Conservation (phyloP, 2,888 invertebrate species). For the Clistopyga incitator region DNA sequence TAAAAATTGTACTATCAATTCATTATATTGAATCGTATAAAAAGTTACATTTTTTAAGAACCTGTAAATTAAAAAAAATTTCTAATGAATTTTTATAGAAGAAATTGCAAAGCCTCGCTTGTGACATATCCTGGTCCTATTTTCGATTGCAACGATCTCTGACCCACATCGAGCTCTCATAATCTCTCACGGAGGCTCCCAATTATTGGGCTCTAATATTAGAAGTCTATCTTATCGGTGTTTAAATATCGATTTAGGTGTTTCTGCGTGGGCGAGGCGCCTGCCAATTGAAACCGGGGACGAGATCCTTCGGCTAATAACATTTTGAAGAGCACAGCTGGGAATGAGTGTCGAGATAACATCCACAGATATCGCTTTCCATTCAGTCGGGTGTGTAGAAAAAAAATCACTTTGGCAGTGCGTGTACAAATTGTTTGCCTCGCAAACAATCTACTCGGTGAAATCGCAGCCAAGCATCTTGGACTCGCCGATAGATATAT, state of each 20-base stretch:
- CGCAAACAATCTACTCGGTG: constrained; percentile 1
- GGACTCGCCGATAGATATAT: neutral
- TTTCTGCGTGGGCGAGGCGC: constrained; percentile 60
- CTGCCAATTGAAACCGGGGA: constrained; percentile 36
- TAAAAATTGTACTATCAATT: too few relatives aligned
- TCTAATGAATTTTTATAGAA: too few relatives aligned
- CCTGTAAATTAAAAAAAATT: too few relatives aligned
- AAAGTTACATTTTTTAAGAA: too few relatives aligned
- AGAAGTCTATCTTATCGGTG: constrained; percentile 67
- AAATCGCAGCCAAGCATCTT: constrained; percentile 11
- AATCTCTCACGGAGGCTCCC: constrained; percentile 26
- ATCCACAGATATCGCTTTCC: constrained; percentile 7
- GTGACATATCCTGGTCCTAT: neutral
- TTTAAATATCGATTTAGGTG: constrained; percentile 76
- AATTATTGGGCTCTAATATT: constrained; percentile 60
- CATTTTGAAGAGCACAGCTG: neutral
- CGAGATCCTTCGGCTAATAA: neutral
- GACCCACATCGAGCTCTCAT: neutral
- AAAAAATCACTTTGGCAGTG: constrained; percentile 24
- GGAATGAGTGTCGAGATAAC: constrained; percentile 2
- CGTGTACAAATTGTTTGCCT: constrained; percentile 28
- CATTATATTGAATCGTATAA: too few relatives aligned
- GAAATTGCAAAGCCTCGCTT: too few relatives aligned
- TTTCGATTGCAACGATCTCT: constrained; percentile 1
- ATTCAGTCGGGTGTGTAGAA: neutral